Evolutionary conservation across 2,797 vertebrate genomes (phyloP), one percentile per base, ranked within the genome.

Genomic region (Brachymystax lenok): DNA sequence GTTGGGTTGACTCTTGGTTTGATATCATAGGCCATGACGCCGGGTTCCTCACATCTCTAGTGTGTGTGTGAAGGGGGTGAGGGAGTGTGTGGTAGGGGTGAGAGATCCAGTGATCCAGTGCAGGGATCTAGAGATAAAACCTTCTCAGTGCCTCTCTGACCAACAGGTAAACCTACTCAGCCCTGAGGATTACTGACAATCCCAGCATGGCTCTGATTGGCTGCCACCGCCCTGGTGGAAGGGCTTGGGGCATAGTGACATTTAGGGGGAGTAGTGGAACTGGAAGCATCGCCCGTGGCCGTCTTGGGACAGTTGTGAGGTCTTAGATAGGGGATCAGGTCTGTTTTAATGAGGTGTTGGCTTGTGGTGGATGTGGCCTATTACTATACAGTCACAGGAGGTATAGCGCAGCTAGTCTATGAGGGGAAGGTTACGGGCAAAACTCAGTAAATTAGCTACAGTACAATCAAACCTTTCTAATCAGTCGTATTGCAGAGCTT

Each of bases 61-160:
- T 75, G 76, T 77, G 52, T 77, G 59, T 77, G 59, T 63, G 71
- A 10, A 10, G 40, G 10, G 10, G 10, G 40, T 12, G 7, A 40
- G 40, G 40, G 40, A 8, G 10, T 46, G 56, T 46, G 10, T 46
- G 46, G 72, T 4, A 69, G 76, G 73, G 56, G 74, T 12, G 40
- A 46, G 40, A 46, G 40, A 46, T 46, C 10, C 35, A 35, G 5
- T 35, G 81, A 74, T 66, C 74, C 77, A 80, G 67, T 68, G 72
- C 52, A 76, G 78, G 79, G 85, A 85, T 88, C 66, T 77, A 66
- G 75, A 88, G 89, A 88, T 90, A 89, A 92, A 92, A 84, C 84
- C 73, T 74, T 88, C 80, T 90, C 87, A 82, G 67, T 85, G 80
- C 71, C 77, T 83, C 83, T 90, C 85, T 85, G 77, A 88, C 74